Conservation (phyloP, 2,113 vertebrate species). For the Rhynchomys soricoides region DNA sequence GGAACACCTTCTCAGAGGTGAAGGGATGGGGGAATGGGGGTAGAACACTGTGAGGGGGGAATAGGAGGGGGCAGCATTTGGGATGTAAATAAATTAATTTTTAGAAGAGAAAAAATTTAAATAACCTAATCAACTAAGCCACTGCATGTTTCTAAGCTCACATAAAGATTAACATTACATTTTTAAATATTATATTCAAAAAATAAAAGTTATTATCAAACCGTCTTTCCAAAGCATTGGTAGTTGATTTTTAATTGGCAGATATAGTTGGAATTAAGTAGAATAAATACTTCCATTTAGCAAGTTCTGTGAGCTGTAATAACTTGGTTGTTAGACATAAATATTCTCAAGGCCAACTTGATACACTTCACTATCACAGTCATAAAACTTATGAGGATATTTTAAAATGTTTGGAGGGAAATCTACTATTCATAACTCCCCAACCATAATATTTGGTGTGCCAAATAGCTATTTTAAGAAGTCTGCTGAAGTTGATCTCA, state of each 20-base stretch:
- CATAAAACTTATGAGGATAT: conserved; percentile 12
- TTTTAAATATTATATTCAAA: not conserved
- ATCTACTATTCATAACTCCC: not conserved
- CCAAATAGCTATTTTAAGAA: not conserved
- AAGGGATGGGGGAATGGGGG: too few relatives aligned
- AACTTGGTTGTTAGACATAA: conserved; percentile 35
- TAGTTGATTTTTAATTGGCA: conserved; percentile 21
- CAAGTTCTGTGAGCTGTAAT: not conserved
- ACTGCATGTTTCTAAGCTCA: not conserved
- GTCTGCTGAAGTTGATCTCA: not conserved
- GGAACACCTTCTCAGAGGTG: too few relatives aligned
- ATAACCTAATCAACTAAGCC: conserved; percentile 20
- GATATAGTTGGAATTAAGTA: conserved; percentile 4
- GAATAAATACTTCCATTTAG: conserved; percentile 20
- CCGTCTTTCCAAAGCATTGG: conserved; percentile 1
- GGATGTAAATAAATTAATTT: too few relatives aligned
- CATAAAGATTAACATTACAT: not conserved
- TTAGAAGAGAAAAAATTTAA: not conserved
- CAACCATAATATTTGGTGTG: not conserved
- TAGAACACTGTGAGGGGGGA: too few relatives aligned
- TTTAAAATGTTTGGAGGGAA: conserved; percentile 21
- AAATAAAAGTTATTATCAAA: conserved; percentile 49
- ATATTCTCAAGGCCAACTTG: conserved; percentile 34
- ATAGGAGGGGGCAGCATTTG: too few relatives aligned
- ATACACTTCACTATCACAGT: not conserved